Percentiles rank a stretch among this genome's conserved stretches.
These are phyloP conservation scores for Asteroscopus sphinx DNA, from an alignment of 2,888 invertebrate species.

Conservation along the genomic window DNA sequence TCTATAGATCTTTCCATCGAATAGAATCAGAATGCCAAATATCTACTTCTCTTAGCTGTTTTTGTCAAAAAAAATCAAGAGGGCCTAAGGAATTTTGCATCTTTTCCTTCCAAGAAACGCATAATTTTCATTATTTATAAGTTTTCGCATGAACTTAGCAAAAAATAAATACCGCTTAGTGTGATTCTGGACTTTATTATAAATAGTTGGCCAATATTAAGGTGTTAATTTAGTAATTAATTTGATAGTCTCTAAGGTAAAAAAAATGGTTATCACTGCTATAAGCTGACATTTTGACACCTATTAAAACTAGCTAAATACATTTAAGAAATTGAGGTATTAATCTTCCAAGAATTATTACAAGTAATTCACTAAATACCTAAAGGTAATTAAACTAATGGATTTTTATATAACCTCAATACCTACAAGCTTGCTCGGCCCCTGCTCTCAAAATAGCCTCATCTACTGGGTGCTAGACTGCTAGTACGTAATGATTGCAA, in stretches of 20 bases:
- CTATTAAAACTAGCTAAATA: conserved; percentile 3
- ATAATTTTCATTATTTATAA: background rate
- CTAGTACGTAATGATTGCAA: conserved; percentile 39
- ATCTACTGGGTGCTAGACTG: conserved; percentile 23
- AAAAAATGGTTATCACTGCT: background rate
- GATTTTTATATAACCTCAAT: conserved; percentile 13
- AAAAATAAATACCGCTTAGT: conserved; percentile 10
- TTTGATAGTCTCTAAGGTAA: background rate
- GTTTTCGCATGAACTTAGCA: too few relatives aligned
- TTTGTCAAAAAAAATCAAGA: too few relatives aligned
- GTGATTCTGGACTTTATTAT: background rate
- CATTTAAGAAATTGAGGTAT: conserved; percentile 7
- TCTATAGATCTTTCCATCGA: too few relatives aligned
- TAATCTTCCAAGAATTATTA: conserved; percentile 9
- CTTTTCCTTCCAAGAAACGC: background rate
- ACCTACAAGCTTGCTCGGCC: conserved; percentile 23
- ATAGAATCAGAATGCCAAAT: too few relatives aligned
- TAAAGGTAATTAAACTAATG: conserved; percentile 24
- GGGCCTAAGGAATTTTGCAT: too few relatives aligned
- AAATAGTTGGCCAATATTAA: background rate
- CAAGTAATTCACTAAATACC: conserved; percentile 3
- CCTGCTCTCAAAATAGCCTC: conserved; percentile 29
- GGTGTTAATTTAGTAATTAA: background rate
- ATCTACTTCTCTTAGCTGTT: too few relatives aligned
- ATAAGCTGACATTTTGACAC: conserved; percentile 16